Evolutionary conservation across 1,140 invertebrate species (phyloP), one percentile per base, ranked within the genome.

Genomic region (Neodiprion pinetum): DNA sequence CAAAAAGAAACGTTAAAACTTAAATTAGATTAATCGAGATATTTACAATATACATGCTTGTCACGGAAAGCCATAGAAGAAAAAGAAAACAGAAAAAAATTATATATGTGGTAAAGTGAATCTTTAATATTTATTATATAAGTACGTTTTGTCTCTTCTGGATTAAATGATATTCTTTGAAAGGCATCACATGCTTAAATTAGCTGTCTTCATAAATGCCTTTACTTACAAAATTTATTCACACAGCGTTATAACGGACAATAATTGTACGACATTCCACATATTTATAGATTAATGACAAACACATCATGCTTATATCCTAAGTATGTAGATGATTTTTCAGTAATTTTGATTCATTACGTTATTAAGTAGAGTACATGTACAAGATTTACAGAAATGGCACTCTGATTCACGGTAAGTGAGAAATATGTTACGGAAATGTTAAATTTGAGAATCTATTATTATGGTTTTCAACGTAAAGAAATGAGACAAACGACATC

Each of bases 331-430:
- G 28, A 40, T 40, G 28, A 14, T 61, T 69, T 14, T 74, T 75
- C 48, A 47, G 23, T 72, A 77, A 79, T 83, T 83, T 83, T 80
- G 75, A 81, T 81, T 79, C 72, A n/a, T 79, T 69, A 75, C 72
- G 28, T 47, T 12, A 69, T 21, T 21, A 79, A 61, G 67, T 69
- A 65, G 47, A 71, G 67, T 23, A 73, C 66, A 72, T 40, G 40
- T 70, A 72, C 50, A 50, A 79, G 65, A 50, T 21, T 68, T 49
- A 77, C 72, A 74, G 67, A 75, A 78, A 84, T 83, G 83, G 83
- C 83, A 84, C 83, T 79, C 78, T 79, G 80, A 84, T 82, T 83
- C 83, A 84, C 82, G 83, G 82, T 80, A 77, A 76, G 65, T 72
- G 50, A 71, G 70, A 69, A 69, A 65, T 66, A n/a, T n/a, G 17